phyloP scores from a whole-genome alignment of 2,797 vertebrate genomes.

The Cossypha polioptera region DNA sequence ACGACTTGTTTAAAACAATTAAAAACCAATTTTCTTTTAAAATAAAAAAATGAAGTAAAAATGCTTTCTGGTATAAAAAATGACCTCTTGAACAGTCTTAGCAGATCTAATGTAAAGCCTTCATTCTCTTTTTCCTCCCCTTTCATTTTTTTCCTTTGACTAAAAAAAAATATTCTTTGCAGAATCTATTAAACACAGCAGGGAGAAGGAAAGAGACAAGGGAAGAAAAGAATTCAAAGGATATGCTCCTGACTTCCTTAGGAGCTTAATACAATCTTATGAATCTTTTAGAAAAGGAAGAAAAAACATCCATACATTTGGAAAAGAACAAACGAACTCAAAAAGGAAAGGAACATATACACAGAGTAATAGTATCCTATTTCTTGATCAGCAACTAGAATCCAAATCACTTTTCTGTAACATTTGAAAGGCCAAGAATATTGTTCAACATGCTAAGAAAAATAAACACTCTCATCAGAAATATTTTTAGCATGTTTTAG shows the following conservation, averaged over 20 bases:
- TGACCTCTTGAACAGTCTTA: neutral
- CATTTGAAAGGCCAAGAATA: neutral
- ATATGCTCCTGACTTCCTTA: neutral
- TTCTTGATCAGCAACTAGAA: neutral
- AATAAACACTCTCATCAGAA: neutral
- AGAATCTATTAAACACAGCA: neutral
- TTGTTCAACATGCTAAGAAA: neutral
- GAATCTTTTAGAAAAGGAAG: neutral
- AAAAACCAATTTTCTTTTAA: neutral
- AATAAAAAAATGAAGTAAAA: neutral
- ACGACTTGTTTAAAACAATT: neutral
- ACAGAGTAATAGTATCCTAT: neutral
- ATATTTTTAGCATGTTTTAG: neutral
- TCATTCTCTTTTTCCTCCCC: neutral
- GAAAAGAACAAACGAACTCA: neutral
- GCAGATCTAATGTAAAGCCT: neutral
- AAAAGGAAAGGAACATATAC: neutral
- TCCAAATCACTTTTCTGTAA: neutral
- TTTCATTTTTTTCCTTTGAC: neutral
- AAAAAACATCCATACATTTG: neutral
- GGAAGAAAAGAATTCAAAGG: neutral
- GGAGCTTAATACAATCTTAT: neutral
- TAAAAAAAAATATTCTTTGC: neutral
- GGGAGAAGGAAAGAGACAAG: neutral
- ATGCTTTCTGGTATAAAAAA: neutral